Percentiles rank a stretch among this genome's conserved stretches.
These are phyloP conservation scores for Phoenoteleia sp. DNA, from an alignment of 2,888 invertebrate species.

Conservation along the genomic window DNA sequence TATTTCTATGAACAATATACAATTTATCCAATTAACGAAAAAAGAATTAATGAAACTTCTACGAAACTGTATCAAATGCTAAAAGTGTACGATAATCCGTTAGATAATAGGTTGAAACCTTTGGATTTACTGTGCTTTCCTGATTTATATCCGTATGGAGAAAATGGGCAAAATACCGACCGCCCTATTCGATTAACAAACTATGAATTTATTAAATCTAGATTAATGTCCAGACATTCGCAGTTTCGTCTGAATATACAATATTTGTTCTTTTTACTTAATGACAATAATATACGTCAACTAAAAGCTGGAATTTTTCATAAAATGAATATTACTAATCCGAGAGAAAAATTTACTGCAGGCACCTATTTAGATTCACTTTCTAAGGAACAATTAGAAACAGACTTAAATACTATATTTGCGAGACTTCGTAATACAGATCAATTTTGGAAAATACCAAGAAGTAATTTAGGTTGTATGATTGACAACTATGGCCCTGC, in stretches of 20 bases:
- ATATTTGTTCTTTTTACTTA: too few species aligned
- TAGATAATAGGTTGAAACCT: slow-evolving; percentile 67
- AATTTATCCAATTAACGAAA: too few species aligned
- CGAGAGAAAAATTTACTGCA: slow-evolving; percentile 23
- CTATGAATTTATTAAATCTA: too few species aligned
- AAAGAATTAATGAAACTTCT: slow-evolving; percentile 47
- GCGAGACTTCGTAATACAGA: slow-evolving; percentile 72
- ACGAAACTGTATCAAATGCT: slow-evolving; percentile 74
- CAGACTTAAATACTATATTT: slow-evolving; percentile 57
- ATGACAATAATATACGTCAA: too few species aligned
- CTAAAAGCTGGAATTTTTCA: slow-evolving; percentile 59
- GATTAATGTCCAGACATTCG: too few species aligned
- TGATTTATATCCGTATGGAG: too few species aligned
- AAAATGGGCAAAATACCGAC: too few species aligned
- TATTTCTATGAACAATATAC: slow-evolving; percentile 68
- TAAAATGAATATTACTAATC: slow-evolving; percentile 50
- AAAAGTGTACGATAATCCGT: slow-evolving; percentile 68
- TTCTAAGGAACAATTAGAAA: slow-evolving; percentile 8
- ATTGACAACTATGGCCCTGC: background rate
- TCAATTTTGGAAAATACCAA: slow-evolving; percentile 69
- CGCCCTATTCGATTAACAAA: too few species aligned
- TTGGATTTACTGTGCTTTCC: slow-evolving; percentile 75
- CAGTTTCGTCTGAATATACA: too few species aligned
- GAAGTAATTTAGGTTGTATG: slow-evolving; percentile 23
- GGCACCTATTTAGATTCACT: slow-evolving; percentile 29